A percentile compares a stretch with the other conserved stretches of the same genome.
Evolutionary conservation across 2,113 vertebrate genomes (phyloP).

Genomic region (Apodemus sylvaticus): DNA sequence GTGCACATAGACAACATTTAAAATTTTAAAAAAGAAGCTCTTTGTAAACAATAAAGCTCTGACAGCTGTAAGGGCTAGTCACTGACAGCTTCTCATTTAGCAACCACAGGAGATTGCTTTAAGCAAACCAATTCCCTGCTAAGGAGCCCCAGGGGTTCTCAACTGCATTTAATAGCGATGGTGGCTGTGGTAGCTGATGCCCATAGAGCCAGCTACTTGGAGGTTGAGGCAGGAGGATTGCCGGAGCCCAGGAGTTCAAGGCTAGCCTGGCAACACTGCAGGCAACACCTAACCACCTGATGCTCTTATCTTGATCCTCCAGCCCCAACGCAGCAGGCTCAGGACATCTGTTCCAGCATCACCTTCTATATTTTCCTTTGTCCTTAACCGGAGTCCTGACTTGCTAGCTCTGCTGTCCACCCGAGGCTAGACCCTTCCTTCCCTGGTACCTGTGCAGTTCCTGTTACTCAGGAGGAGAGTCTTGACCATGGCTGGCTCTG

Average conservation of each 20-base stretch:
- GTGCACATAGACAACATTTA: too few species aligned
- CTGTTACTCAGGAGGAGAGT: neutral
- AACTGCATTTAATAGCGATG: neutral
- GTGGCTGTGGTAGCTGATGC: neutral
- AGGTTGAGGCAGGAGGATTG: neutral
- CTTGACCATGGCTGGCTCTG: neutral
- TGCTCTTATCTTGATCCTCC: neutral
- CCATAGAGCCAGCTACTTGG: neutral
- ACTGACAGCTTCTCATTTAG: neutral
- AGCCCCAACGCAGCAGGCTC: neutral
- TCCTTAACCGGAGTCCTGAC: neutral
- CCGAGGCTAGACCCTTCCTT: neutral
- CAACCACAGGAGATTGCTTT: neutral
- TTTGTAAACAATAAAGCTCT: neutral
- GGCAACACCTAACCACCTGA: neutral
- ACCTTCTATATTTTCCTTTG: too few species aligned
- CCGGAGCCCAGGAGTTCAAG: neutral
- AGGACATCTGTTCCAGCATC: neutral
- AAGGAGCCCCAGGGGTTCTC: neutral
- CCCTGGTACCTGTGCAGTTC: neutral
- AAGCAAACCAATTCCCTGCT: neutral
- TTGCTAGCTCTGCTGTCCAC: neutral
- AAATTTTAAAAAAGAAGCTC: neutral
- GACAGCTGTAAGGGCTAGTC: neutral
- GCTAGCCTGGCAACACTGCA: neutral